These are phyloP conservation scores for Spodoptera litura DNA, from an alignment of 1,140 invertebrate genomes.

Conservation along the genomic window DNA sequence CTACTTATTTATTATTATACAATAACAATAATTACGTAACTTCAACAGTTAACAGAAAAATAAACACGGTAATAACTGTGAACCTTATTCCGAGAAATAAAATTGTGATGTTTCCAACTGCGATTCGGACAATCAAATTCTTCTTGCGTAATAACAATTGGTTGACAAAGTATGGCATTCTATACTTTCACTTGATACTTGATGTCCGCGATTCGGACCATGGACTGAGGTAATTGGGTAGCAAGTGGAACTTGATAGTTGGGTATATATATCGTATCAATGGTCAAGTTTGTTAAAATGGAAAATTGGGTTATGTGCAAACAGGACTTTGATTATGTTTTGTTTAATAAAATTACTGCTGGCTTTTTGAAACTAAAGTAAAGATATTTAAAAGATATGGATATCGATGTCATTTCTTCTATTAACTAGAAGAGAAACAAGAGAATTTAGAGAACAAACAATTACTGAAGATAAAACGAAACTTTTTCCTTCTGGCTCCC, in stretches of 20 bases:
- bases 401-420: too few relatives aligned
- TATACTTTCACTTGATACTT: conserved; percentile 25
- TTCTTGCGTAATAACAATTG: conserved; percentile 19
- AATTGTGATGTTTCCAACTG: background rate
- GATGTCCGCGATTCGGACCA: conserved; percentile 7
- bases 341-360: too few relatives aligned
- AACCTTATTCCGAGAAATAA: background rate
- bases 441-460: too few relatives aligned
- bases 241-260: conserved; percentile 21
- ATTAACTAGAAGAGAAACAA: too few relatives aligned
- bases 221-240: background rate
- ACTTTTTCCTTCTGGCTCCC: too few relatives aligned
- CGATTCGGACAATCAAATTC: conserved; percentile 22
- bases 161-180: conserved; percentile 34
- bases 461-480: too few relatives aligned
- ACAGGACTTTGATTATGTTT: too few relatives aligned
- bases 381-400: too few relatives aligned
- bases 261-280: background rate
- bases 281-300: background rate
- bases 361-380: too few relatives aligned
- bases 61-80: background rate
- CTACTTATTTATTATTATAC: too few relatives aligned
- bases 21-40: too few relatives aligned
- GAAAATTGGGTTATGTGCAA: background rate
- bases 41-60: background rate